Evolutionary conservation across 2,888 invertebrate genomes (phyloP).

Genomic region (Microdon myrmicae): DNA sequence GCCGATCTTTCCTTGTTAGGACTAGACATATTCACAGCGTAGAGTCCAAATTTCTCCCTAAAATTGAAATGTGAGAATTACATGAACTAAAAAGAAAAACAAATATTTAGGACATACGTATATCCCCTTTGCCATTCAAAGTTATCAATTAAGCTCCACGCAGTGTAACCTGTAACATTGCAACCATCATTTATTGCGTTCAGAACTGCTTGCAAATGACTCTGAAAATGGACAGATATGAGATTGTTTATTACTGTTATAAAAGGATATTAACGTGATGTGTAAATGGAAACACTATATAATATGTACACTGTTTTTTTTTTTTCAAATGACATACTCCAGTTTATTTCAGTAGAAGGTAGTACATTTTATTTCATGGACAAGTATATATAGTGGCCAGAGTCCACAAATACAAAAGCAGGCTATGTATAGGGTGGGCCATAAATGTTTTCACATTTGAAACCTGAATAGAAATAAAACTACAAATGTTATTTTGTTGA

Average conservation of each 20-base stretch:
- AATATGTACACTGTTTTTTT: no score
- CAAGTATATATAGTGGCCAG: no score
- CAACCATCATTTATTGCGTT: slow-evolving; percentile 58
- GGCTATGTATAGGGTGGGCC: no score
- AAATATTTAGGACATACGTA: slow-evolving; percentile 55
- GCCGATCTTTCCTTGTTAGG: slow-evolving; percentile 71
- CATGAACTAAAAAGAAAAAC: slow-evolving; percentile 32
- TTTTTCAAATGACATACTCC: no score
- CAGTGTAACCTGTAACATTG: slow-evolving; percentile 57
- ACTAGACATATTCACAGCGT: slow-evolving; percentile 74
- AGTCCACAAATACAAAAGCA: no score
- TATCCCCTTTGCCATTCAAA: slow-evolving; percentile 61
- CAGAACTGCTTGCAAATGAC: slow-evolving; percentile 57
- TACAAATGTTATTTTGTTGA: no score
- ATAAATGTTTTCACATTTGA: no score
- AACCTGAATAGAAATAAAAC: no score
- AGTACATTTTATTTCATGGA: no score
- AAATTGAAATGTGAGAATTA: slow-evolving; percentile 55
- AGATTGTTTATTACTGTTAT: slow-evolving; percentile 3
- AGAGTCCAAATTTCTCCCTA: slow-evolving; percentile 76
- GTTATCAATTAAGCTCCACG: slow-evolving; percentile 61
- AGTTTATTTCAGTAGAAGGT: no score
- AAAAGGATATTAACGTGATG: neutral
- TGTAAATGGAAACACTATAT: no score
- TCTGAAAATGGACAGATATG: slow-evolving; percentile 67